Evolutionary conservation across 2,888 invertebrate genomes (phyloP), one percentile per base, ranked within the genome.

Genomic region (Caenorhabditis becei): DNA sequence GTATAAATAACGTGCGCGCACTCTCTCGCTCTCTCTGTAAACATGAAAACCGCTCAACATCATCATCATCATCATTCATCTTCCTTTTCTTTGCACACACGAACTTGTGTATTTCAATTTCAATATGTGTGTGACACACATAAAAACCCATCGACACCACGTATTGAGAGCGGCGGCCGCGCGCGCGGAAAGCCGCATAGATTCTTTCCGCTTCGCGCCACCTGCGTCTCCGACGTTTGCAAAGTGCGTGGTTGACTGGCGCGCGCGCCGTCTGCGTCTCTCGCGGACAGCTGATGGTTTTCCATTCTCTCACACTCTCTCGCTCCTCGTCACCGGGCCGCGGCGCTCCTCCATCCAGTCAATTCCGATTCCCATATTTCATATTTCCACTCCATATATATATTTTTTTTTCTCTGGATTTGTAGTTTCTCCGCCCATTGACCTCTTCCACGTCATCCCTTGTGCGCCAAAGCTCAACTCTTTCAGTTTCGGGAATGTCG

Each of bases 401-500:
- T 53, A 20, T 53, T 53, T 23, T 20, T 16, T 26, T 20, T 4
- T 1, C 26, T 26, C 26, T 54, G 41, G 20, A 37, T 24, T 51
- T 14, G 41, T 14, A 5, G 2, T 41, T 14, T 41, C 41, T 14
- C 3, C 14, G 41, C 16, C 16, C 41, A 11, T 41, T 41, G 14
- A 41, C 2, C 16, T 14, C 10, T 41, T 41, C 14, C 41, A 3
- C 41, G n/a, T 41, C 41, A 41, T 10, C 10, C 32, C 5, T 56
- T 26, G 2, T 28, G 24, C 26, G 18, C 10, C 10, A 51, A 32
- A 32, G 32, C 32, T 32, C 32, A 32, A 10, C 32, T 32, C n/a
- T n/a, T n/a, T n/a, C n/a, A n/a, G 14, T 44, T 41, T 10, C 44
- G 28, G 53, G 37, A 65, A 81, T 81, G 81, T 61, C 81, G 24